These are phyloP conservation scores for Proteles cristata DNA, from an alignment of 2,113 vertebrate genomes.

Conservation along the genomic window DNA sequence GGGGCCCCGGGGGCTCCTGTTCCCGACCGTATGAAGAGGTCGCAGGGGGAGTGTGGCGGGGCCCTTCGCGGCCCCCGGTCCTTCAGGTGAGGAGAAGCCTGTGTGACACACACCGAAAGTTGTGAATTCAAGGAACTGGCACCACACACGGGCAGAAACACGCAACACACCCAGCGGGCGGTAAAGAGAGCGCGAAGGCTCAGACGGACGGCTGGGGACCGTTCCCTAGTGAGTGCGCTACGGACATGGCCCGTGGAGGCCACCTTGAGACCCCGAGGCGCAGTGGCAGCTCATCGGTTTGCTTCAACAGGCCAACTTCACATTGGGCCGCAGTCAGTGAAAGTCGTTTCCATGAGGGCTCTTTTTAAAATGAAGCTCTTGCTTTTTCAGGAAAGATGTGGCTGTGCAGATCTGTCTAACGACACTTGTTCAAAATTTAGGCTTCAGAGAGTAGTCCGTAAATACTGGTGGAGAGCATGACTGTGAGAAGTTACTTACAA, in stretches of 20 bases:
- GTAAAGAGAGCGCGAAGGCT: background rate
- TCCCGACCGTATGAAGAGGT: fast-evolving
- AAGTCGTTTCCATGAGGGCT: background rate
- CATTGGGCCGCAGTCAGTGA: background rate
- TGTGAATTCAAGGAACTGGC: background rate
- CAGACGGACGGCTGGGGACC: background rate
- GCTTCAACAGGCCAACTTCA: background rate
- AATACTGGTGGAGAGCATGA: background rate
- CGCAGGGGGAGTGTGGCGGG: background rate
- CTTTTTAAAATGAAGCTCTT: slow-evolving; percentile 5
- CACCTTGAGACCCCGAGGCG: fast-evolving
- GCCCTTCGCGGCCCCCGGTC: background rate
- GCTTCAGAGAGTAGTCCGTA: background rate
- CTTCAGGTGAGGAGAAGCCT: background rate
- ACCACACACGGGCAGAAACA: background rate
- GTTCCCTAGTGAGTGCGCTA: background rate
- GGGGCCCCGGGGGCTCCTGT: background rate
- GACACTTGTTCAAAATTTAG: background rate
- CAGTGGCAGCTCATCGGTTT: background rate
- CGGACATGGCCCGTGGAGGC: no score
- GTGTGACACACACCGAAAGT: background rate
- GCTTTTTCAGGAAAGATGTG: background rate
- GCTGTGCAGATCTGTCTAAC: background rate
- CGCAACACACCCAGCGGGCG: background rate
- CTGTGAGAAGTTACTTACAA: background rate